Evolutionary conservation across 1,140 invertebrate species (phyloP).

Genomic region (Drosophila ananassae): DNA sequence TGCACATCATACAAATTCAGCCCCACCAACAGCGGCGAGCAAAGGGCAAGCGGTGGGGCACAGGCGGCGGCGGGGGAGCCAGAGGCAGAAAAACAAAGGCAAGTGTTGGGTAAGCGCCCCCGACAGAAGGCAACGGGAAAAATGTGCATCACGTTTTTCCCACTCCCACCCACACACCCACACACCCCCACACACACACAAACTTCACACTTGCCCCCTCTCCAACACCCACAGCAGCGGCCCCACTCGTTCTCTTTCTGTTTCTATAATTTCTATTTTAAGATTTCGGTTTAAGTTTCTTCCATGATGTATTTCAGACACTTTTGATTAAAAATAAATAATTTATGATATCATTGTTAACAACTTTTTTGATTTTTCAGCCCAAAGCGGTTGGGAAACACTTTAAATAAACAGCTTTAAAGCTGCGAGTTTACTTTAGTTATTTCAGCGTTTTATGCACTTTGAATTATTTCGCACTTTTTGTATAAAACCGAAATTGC

Average conservation of each 20-base stretch:
- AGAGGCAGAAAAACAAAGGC: slow-evolving; percentile 36
- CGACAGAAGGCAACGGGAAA: slow-evolving; percentile 44
- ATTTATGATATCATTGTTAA: slow-evolving; percentile 13
- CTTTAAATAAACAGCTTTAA: background rate
- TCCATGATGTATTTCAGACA: slow-evolving; percentile 15
- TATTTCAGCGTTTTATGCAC: slow-evolving; percentile 13
- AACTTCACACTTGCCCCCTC: slow-evolving; percentile 11
- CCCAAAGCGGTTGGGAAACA: background rate
- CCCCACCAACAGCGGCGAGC: background rate
- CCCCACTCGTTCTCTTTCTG: slow-evolving; percentile 33
- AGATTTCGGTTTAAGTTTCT: slow-evolving; percentile 13
- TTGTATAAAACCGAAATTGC: slow-evolving; percentile 25
- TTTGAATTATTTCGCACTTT: slow-evolving; percentile 31
- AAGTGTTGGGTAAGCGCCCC: slow-evolving; percentile 44
- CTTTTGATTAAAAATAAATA: slow-evolving; percentile 11
- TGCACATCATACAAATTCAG: slow-evolving; percentile 35
- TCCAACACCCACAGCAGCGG: background rate
- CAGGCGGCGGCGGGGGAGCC: too few relatives aligned
- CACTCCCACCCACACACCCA: slow-evolving; percentile 14
- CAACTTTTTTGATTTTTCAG: background rate
- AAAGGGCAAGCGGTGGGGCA: slow-evolving; percentile 36
- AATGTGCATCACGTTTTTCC: slow-evolving; percentile 48
- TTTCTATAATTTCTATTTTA: slow-evolving; percentile 38
- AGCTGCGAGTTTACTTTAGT: slow-evolving; percentile 12
- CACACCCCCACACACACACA: background rate